Percentiles rank a stretch among this genome's conserved stretches.
These are phyloP conservation scores for Epizoanthus scotinus DNA, from an alignment of 92 coral and sea anemone species.

Conservation along the genomic window DNA sequence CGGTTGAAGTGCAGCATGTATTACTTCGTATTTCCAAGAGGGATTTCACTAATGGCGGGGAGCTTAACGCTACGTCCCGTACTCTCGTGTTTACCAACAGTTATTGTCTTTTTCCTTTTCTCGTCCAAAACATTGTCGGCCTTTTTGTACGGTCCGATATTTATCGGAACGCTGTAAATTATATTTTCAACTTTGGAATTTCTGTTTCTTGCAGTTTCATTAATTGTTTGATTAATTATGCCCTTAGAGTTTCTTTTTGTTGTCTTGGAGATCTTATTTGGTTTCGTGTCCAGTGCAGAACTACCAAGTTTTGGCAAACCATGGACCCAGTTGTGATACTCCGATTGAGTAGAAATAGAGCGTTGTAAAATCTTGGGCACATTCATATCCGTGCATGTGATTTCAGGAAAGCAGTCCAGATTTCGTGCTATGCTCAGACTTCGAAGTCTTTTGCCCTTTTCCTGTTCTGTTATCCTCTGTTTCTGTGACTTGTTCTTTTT, in stretches of 20 bases:
- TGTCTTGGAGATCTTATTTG: not conserved
- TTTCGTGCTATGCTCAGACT: slow-evolving; percentile 33
- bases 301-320: slow-evolving; percentile 60
- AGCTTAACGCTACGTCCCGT: not conserved
- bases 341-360: slow-evolving; percentile 66
- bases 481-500: not conserved
- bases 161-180: slow-evolving; percentile 52
- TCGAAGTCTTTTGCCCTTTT: slow-evolving; percentile 47
- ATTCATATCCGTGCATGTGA: slow-evolving; percentile 68
- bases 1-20: not conserved
- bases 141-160: not conserved
- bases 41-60: not conserved
- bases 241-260: not conserved
- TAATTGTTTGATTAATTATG: not conserved
- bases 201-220: slow-evolving; percentile 31
- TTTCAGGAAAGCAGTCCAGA: slow-evolving; percentile 46
- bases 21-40: not conserved
- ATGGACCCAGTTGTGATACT: slow-evolving; percentile 70
- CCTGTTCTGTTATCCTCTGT: not conserved
- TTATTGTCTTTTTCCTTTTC: not conserved
- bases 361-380: slow-evolving; percentile 71
- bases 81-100: not conserved
- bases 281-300: not conserved
- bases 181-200: slow-evolving; percentile 60
- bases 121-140: not conserved